A percentile compares a stretch with the other conserved stretches of the same genome.
phyloP scores from a whole-genome alignment of 2,113 vertebrate genomes.

The Sclerurus mexicanus region DNA sequence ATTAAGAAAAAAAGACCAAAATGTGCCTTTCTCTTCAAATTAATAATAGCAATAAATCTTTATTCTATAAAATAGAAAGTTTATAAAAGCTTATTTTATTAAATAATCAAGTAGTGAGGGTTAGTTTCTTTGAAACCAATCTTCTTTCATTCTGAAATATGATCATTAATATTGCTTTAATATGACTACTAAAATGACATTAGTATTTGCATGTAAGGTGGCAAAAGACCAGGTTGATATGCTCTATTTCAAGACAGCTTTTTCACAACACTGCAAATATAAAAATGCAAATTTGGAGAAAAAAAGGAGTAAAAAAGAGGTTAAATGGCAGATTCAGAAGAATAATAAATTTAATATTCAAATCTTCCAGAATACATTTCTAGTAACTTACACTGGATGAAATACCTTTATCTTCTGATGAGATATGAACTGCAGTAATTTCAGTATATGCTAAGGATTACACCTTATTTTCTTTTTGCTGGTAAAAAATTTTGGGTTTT shows the following conservation, averaged over 20 bases:
- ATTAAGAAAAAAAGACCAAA: neutral
- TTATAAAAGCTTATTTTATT: neutral
- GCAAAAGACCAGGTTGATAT: neutral
- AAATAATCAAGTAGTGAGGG: neutral
- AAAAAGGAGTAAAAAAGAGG: fast-evolving
- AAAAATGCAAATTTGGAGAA: neutral
- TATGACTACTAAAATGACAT: neutral
- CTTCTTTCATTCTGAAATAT: neutral
- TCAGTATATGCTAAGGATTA: neutral
- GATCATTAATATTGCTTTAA: neutral
- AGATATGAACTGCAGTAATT: neutral
- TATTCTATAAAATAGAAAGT: neutral
- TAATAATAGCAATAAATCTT: neutral
- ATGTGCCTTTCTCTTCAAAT: neutral
- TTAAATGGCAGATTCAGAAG: neutral
- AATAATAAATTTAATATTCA: neutral
- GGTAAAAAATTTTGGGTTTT: neutral
- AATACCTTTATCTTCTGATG: neutral
- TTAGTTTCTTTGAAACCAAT: neutral
- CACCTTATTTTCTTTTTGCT: neutral
- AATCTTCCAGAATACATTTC: neutral
- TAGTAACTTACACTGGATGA: neutral
- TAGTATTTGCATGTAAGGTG: neutral
- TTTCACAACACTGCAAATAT: neutral
- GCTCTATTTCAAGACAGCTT: neutral